Conservation (phyloP, 2,113 vertebrate species). For the Lagopus muta region DNA sequence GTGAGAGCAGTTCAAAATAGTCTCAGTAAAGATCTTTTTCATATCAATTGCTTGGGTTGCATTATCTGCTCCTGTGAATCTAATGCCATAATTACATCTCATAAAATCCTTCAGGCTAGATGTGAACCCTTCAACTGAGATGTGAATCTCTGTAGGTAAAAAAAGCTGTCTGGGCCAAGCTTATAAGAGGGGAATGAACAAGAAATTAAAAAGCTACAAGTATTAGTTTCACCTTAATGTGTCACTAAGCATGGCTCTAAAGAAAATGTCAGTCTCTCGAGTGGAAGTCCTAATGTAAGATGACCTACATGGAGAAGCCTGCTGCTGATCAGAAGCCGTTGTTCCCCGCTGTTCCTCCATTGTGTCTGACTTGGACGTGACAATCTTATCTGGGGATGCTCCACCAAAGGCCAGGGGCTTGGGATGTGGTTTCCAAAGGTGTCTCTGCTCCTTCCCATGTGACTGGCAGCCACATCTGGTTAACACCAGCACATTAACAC, state of each 20-base stretch:
- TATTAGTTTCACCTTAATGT: background rate
- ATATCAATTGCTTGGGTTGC: background rate
- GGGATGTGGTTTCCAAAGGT: background rate
- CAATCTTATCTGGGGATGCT: background rate
- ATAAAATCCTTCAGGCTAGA: constrained; percentile 11
- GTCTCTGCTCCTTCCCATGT: background rate
- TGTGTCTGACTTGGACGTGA: background rate
- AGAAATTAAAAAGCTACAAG: background rate
- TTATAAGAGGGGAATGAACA: background rate
- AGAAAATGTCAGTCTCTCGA: background rate
- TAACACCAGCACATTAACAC: background rate
- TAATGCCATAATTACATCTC: background rate
- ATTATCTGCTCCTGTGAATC: background rate
- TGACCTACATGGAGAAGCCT: background rate
- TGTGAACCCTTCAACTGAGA: background rate
- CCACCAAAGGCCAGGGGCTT: background rate
- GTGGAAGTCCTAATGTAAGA: background rate
- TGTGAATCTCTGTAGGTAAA: background rate
- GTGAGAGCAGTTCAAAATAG: background rate
- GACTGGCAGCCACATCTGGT: background rate
- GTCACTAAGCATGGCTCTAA: background rate
- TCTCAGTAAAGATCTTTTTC: background rate
- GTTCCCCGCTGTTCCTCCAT: background rate
- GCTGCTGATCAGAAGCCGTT: background rate
- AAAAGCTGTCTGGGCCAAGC: background rate